These are phyloP conservation scores for Cyprinodon tularosa DNA, from an alignment of 2,113 vertebrate species.

Conservation along the genomic window DNA sequence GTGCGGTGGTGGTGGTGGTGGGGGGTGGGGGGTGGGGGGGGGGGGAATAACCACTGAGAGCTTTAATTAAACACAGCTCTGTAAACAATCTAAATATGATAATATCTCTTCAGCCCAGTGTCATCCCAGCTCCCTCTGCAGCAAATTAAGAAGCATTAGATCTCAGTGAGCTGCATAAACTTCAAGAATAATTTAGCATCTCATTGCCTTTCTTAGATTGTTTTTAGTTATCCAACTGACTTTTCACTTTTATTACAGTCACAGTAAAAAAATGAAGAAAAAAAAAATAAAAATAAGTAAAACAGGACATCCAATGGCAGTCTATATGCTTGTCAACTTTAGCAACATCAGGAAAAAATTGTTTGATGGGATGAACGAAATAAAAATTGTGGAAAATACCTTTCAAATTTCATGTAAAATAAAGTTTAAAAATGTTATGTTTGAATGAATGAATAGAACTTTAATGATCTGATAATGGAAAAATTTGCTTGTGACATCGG, in stretches of 20 bases:
- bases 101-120: background rate
- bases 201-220: background rate
- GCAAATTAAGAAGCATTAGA: background rate
- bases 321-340: background rate
- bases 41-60: background rate
- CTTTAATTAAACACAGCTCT: slow-evolving; percentile 28
- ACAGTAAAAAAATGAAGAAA: background rate
- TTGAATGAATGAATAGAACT: too few relatives aligned
- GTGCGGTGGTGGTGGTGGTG: too few relatives aligned
- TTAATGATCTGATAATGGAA: too few relatives aligned
- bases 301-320: background rate
- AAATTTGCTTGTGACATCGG: too few relatives aligned
- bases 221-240: background rate
- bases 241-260: background rate
- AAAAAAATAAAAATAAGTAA: too few relatives aligned
- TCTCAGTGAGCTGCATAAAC: background rate
- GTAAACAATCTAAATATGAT: slow-evolving; percentile 28
- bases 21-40: too few relatives aligned
- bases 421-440: too few relatives aligned
- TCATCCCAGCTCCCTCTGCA: background rate
- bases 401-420: too few relatives aligned
- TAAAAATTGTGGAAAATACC: too few relatives aligned
- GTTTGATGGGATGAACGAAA: too few relatives aligned
- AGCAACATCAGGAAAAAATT: too few relatives aligned
- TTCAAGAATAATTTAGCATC: background rate